A percentile compares a stretch with the other conserved stretches of the same genome.
These are phyloP conservation scores for Gortyna flavago DNA, from an alignment of 2,888 invertebrate genomes.

Conservation along the genomic window DNA sequence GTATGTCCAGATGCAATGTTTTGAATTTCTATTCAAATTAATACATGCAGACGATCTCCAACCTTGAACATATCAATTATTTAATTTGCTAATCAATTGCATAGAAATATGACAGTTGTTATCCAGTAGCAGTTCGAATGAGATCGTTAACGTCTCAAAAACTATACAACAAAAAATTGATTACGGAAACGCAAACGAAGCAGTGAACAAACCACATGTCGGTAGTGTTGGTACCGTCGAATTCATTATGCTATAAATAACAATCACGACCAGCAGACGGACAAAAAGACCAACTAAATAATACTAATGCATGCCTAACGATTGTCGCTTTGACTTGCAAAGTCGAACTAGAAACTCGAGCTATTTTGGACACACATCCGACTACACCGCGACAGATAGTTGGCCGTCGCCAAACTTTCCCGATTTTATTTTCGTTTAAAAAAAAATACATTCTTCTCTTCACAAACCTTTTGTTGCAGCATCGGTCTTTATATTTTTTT, in stretches of 20 bases:
- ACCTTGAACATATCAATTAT: constrained; percentile 27
- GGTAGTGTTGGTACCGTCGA: constrained; percentile 36
- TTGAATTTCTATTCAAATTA: constrained; percentile 12
- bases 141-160: constrained; percentile 43
- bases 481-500: constrained; percentile 56
- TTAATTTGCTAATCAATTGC: constrained; percentile 31
- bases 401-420: constrained; percentile 83
- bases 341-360: constrained; percentile 79
- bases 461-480: constrained; percentile 83
- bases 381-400: constrained; percentile 83
- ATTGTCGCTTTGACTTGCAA: constrained; percentile 78
- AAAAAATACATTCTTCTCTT: constrained; percentile 77
- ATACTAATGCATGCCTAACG: constrained; percentile 75
- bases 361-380: constrained; percentile 82
- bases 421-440: constrained; percentile 86
- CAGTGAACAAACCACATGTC: constrained; percentile 55
- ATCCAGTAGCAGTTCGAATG: constrained; percentile 33
- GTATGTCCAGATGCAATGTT: constrained; percentile 1
- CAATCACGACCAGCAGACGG: constrained; percentile 55
- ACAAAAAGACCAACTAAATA: constrained; percentile 74
- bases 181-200: constrained; percentile 52
- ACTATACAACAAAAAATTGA: constrained; percentile 54
- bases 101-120: constrained; percentile 26
- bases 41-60: not conserved
- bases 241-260: constrained; percentile 65